Conservation (phyloP, 2,888 invertebrate genomes). For the Lymantria monacha region DNA sequence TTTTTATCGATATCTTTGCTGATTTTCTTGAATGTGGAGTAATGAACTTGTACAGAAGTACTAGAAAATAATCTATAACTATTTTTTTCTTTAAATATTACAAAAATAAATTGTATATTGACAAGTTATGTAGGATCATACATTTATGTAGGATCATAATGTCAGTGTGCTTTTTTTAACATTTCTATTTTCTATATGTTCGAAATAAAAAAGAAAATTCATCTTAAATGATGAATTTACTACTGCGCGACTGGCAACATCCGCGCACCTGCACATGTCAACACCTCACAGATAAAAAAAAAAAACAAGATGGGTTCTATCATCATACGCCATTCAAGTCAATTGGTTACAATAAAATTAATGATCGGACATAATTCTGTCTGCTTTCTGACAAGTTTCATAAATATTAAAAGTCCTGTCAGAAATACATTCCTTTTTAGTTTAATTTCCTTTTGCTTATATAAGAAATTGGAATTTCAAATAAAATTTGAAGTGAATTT, state of each 20-base stretch:
- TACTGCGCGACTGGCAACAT: slow-evolving; percentile 51
- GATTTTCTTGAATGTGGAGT: no score
- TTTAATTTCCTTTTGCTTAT: neutral
- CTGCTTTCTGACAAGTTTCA: slow-evolving; percentile 39
- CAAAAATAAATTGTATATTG: neutral
- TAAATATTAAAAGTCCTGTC: slow-evolving; percentile 41
- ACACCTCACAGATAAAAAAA: slow-evolving; percentile 45
- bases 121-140: slow-evolving; percentile 2
- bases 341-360: slow-evolving; percentile 69
- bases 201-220: slow-evolving; percentile 37
- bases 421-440: slow-evolving; percentile 21
- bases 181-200: slow-evolving; percentile 19
- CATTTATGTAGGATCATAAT: slow-evolving; percentile 7
- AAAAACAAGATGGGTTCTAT: slow-evolving; percentile 39
- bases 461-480: no score
- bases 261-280: slow-evolving; percentile 56
- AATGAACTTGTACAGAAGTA: no score
- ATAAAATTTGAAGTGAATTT: no score
- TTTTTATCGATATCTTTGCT: no score
- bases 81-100: neutral
- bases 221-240: slow-evolving; percentile 64
- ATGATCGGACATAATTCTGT: slow-evolving; percentile 55
- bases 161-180: slow-evolving; percentile 9
- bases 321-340: slow-evolving; percentile 67
- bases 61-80: no score